Evolutionary conservation across 2,113 vertebrate species (phyloP).

Genomic region (cattle (Bos taurus)): ARS-UCD2.0 NC_037331.1:104926501-104927000

Average conservation of each 20-base stretch:
- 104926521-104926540: neutral
- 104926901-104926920: neutral
- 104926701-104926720: no score
- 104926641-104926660: neutral
- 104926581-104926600: neutral
- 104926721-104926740: neutral
- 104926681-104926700: fast-evolving
- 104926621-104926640: fast-evolving
- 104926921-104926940: neutral
- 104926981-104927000: fast-evolving
- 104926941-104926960: neutral
- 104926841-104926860: neutral
- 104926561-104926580: fast-evolving
- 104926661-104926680: neutral
- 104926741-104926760: neutral
- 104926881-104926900: neutral
- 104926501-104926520: no score
- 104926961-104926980: neutral
- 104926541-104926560: fast-evolving
- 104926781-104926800: neutral
- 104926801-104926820: neutral
- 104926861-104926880: neutral
- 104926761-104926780: neutral
- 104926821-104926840: neutral
- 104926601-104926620: fast-evolving